A percentile compares a stretch with the other conserved stretches of the same genome.
These are phyloP conservation scores for Drosophila pectinifera DNA, from an alignment of 1,140 invertebrate species.

Conservation along the genomic window DNA sequence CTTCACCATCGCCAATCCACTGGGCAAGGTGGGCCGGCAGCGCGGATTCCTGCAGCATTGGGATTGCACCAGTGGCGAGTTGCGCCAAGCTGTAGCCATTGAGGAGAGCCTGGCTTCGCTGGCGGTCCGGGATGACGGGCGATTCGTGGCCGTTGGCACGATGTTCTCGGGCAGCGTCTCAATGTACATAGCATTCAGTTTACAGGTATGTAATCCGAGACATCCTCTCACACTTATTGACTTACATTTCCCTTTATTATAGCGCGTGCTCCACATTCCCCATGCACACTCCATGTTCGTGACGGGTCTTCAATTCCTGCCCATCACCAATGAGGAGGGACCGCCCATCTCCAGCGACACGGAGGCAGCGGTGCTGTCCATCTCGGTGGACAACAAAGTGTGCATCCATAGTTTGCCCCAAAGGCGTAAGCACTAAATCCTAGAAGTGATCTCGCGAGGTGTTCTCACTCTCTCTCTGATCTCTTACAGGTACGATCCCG, in stretches of 20 bases:
- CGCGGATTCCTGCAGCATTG: constrained; percentile 91
- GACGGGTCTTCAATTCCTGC: constrained; percentile 95
- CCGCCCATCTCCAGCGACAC: constrained; percentile 89
- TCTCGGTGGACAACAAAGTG: constrained; percentile 97
- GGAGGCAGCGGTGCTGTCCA: constrained; percentile 95
- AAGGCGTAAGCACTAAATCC: constrained; percentile 88
- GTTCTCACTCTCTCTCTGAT: constrained; percentile 6
- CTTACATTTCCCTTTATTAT: constrained; percentile 55
- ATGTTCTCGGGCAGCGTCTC: constrained; percentile 96
- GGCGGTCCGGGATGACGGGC: constrained; percentile 95
- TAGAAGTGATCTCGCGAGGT: background rate
- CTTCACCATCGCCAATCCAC: constrained; percentile 93
- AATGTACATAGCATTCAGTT: constrained; percentile 95
- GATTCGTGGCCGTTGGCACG: constrained; percentile 95
- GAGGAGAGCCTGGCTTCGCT: constrained; percentile 93
- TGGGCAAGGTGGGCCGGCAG: constrained; percentile 89
- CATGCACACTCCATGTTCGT: constrained; percentile 97
- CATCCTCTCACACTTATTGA: background rate
- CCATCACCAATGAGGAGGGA: constrained; percentile 87
- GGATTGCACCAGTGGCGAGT: constrained; percentile 87
- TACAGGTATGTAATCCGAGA: constrained; percentile 88
- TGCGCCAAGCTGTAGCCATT: constrained; percentile 87
- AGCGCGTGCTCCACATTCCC: constrained; percentile 92
- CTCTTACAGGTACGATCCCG: constrained; percentile 90
- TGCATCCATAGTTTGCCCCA: constrained; percentile 94